Base-by-base conservation (phyloP, 2,113 vertebrate species). In the Anoura caudifer region DNA sequence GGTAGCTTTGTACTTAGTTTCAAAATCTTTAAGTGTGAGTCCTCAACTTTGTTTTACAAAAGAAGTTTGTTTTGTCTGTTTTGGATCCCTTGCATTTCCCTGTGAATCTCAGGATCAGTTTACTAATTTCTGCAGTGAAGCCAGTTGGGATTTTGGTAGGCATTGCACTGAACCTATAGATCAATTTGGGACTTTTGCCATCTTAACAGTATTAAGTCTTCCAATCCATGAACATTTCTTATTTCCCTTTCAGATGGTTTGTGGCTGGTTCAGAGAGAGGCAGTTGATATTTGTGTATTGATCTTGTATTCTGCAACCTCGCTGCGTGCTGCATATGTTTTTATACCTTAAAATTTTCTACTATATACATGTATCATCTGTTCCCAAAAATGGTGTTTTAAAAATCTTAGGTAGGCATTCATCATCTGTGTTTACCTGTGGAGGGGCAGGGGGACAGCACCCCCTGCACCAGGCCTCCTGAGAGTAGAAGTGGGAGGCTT, bases 1-100 rank as follows among this genome's bases (percentile, higher is more conserved):
- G 24, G 45, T 41, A 72, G 45, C 54, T 95, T 84, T 95, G 54
- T 36, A 28, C 33, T 73, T 82, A 75, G 59, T 87, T 87, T 59
- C 83, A 36, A 90, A 54, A 56, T 31, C 52, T 24, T 12, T 16
- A 79, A 91, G 7, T 61, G 12, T 59, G 63, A 84, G 10, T 65
- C 81, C 31, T 69, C 65, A 81, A 3, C n/a, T 52, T 91, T 56
- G n/a, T 92, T 94, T 89, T 75, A 82, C 86, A 72, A 24, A 59
- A 59, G 20, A 79, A 75, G 20, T 76, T n/a, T 47, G 26, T 75
- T 90, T 83, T 33, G 15, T 24, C 26, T 87, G 11, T 80, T n/a
- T 69, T 77, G 65, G n/a, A 24, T n/a, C 14, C 47, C 14, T 73
- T 95, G 52, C 33, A 72, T 95, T 95, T 89, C 45, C 45, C 3